Evolutionary conservation across 1,140 invertebrate species (phyloP).

Genomic region (Atta cephalotes): DNA sequence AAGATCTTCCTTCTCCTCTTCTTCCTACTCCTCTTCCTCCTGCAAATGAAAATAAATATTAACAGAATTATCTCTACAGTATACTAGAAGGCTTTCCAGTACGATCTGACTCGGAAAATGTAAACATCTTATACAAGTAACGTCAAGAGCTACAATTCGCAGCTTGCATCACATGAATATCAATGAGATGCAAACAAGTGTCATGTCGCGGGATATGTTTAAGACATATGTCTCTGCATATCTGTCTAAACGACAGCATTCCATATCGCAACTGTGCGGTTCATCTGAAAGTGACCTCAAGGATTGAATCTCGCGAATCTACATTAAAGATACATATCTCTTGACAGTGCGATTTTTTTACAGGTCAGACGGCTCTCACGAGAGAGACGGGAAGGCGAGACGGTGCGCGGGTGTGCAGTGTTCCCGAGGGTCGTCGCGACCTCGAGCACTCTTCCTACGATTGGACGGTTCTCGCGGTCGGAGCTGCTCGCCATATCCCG

Average conservation of each 20-base stretch:
- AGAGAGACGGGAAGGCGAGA: slow-evolving; percentile 26
- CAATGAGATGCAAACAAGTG: slow-evolving; percentile 32
- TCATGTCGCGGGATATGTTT: slow-evolving; percentile 24
- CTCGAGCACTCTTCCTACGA: not conserved
- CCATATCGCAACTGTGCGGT: not conserved
- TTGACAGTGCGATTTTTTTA: slow-evolving; percentile 13
- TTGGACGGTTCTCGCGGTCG: not conserved
- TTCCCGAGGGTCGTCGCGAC: not conserved
- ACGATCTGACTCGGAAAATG: slow-evolving; percentile 10
- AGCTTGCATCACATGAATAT: not conserved
- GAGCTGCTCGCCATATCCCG: not conserved
- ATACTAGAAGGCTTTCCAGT: not conserved
- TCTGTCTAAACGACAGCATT: not conserved
- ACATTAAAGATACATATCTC: not conserved
- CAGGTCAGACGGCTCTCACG: not conserved
- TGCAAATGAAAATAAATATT: slow-evolving; percentile 12
- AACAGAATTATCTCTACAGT: slow-evolving; percentile 25
- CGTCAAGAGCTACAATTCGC: not conserved
- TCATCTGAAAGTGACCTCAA: not conserved
- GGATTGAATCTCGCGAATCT: slow-evolving; percentile 8
- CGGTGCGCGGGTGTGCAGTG: not conserved
- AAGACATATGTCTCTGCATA: slow-evolving; percentile 58
- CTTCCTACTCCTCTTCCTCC: not conserved
- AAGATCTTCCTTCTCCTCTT: slow-evolving; percentile 49
- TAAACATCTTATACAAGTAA: slow-evolving; percentile 4